Evolutionary conservation across 2,888 invertebrate species (phyloP).

Genomic region (Eupithecia centaureata): DNA sequence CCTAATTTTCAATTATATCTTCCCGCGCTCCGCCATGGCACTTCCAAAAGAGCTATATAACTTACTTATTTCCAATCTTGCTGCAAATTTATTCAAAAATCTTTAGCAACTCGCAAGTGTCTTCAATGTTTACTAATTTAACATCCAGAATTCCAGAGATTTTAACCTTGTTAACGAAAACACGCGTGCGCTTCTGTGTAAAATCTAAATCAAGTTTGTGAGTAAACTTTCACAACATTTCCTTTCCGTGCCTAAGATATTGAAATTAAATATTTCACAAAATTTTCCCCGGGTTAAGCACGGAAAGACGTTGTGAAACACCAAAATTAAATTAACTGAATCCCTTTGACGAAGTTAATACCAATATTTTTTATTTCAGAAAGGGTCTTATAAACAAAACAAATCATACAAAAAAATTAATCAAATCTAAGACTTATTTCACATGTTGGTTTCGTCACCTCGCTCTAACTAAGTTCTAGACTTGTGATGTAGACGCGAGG

Average conservation of each 20-base stretch:
- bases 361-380: no score
- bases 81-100: slow-evolving; percentile 8
- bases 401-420: no score
- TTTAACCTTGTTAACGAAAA: slow-evolving; percentile 37
- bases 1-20: not conserved
- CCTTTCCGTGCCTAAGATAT: slow-evolving; percentile 60
- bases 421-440: no score
- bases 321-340: slow-evolving; percentile 73
- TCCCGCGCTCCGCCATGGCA: not conserved
- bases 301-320: slow-evolving; percentile 66
- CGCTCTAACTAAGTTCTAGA: no score
- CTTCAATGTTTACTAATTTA: slow-evolving; percentile 28
- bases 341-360: slow-evolving; percentile 73
- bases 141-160: slow-evolving; percentile 20
- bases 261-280: slow-evolving; percentile 71
- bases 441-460: no score
- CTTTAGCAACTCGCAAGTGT: slow-evolving; percentile 9
- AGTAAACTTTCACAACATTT: slow-evolving; percentile 57
- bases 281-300: slow-evolving; percentile 66
- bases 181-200: slow-evolving; percentile 42
- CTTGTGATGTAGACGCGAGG: no score
- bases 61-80: not conserved
- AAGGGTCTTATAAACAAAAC: no score
- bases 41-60: not conserved
- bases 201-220: slow-evolving; percentile 55